A percentile compares a stretch with the other conserved stretches of the same genome.
Evolutionary conservation across 1,140 invertebrate species (phyloP).

Genomic region (Caenorhabditis remanei): DNA sequence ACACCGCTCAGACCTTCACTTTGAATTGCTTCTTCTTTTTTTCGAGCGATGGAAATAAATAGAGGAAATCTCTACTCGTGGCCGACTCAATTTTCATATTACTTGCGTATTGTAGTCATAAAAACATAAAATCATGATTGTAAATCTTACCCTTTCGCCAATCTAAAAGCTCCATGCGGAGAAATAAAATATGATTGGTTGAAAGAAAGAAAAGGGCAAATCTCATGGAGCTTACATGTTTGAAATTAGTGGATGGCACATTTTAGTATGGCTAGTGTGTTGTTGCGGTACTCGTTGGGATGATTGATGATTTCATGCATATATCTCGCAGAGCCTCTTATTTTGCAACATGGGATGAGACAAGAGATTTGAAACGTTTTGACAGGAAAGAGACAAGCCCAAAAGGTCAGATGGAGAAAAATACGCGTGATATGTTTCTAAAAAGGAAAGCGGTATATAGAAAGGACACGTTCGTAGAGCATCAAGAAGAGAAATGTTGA

Average conservation of each 20-base stretch:
- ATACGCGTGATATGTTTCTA: no score
- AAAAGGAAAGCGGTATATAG: neutral
- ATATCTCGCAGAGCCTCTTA: slow-evolving; percentile 48
- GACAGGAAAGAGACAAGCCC: slow-evolving; percentile 20
- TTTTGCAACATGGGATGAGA: slow-evolving; percentile 53
- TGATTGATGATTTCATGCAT: slow-evolving; percentile 56
- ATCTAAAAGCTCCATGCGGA: neutral
- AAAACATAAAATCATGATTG: neutral
- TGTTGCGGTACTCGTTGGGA: slow-evolving; percentile 25
- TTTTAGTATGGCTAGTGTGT: slow-evolving; percentile 23
- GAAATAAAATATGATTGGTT: neutral
- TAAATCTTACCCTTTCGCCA: neutral
- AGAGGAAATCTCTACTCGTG: neutral
- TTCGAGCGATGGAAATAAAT: neutral
- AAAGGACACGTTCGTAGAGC: no score
- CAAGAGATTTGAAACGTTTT: slow-evolving; percentile 55
- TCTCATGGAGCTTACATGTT: slow-evolving; percentile 2
- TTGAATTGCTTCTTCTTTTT: slow-evolving; percentile 45
- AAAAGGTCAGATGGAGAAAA: slow-evolving; percentile 7
- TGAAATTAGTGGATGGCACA: slow-evolving; percentile 38
- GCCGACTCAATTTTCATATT: neutral
- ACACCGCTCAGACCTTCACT: slow-evolving; percentile 16
- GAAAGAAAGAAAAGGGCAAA: neutral
- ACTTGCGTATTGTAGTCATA: neutral
- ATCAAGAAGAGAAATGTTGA: no score